Percentiles rank a stretch among this genome's conserved stretches.
Conservation (phyloP, 2,113 vertebrate species). For the Catharus bicknelli region DNA sequence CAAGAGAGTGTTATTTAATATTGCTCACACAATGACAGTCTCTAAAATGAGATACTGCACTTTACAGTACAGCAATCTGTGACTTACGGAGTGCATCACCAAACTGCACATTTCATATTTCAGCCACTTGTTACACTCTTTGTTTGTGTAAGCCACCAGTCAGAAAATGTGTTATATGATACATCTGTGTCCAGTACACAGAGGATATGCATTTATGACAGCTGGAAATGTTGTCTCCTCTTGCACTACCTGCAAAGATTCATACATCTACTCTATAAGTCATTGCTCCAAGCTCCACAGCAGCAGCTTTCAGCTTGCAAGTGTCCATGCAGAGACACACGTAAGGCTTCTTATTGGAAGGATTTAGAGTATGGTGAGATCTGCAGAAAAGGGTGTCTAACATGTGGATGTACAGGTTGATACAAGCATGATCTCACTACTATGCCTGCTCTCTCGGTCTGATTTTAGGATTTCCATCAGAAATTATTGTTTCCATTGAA, state of each 20-base stretch:
- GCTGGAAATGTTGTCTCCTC: neutral
- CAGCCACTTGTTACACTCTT: neutral
- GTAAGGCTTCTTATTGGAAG: neutral
- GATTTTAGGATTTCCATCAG: neutral
- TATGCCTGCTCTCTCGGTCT: neutral
- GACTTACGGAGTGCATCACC: neutral
- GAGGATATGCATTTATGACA: neutral
- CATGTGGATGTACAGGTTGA: neutral
- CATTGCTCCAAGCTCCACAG: neutral
- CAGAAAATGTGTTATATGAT: slow-evolving; percentile 8
- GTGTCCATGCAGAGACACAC: neutral
- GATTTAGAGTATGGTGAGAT: neutral
- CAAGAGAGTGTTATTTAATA: neutral
- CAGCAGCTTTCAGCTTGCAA: neutral
- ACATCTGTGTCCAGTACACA: neutral
- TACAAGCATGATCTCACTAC: neutral
- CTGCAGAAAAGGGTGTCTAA: neutral
- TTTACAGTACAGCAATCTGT: neutral
- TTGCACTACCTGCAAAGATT: neutral
- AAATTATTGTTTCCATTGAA: neutral
- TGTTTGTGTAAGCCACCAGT: neutral
- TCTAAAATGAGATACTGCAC: neutral
- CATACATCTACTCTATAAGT: neutral
- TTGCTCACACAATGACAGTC: neutral
- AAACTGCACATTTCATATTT: neutral